These are phyloP conservation scores for Stratiolaelaps scimitus DNA, from an alignment of 1,140 invertebrate species.

Conservation along the genomic window DNA sequence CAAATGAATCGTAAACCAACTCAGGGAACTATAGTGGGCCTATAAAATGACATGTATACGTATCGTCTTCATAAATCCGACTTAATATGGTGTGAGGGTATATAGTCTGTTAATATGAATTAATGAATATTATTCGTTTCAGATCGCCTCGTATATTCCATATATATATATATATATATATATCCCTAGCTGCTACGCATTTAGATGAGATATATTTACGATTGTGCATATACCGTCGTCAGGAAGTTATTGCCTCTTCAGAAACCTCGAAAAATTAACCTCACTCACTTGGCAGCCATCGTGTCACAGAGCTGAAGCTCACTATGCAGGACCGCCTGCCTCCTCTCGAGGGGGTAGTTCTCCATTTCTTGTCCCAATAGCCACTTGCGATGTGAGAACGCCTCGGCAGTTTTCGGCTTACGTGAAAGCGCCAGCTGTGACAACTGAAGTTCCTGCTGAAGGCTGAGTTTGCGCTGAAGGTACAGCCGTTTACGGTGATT, in stretches of 20 bases:
- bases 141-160: too few relatives aligned
- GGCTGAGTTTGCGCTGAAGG: constrained; percentile 20
- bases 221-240: background rate
- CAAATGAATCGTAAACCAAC: too few relatives aligned
- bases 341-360: background rate
- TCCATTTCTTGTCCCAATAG: constrained; percentile 20
- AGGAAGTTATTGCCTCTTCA: too few relatives aligned
- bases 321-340: constrained; percentile 13
- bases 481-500: background rate
- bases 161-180: too few relatives aligned
- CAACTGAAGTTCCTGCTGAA: constrained; percentile 23
- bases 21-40: too few relatives aligned
- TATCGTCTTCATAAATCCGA: too few relatives aligned
- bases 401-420: constrained; percentile 22
- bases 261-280: too few relatives aligned
- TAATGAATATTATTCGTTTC: too few relatives aligned
- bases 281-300: constrained; percentile 23
- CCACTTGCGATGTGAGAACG: constrained; percentile 16
- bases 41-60: too few relatives aligned
- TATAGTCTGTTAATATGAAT: too few relatives aligned
- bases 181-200: too few relatives aligned
- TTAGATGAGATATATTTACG: background rate
- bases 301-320: constrained; percentile 20
- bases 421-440: constrained; percentile 4
- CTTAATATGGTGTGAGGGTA: too few relatives aligned